These are phyloP conservation scores for Synanthedon myopaeformis DNA, from an alignment of 2,888 invertebrate genomes.

Conservation along the genomic window DNA sequence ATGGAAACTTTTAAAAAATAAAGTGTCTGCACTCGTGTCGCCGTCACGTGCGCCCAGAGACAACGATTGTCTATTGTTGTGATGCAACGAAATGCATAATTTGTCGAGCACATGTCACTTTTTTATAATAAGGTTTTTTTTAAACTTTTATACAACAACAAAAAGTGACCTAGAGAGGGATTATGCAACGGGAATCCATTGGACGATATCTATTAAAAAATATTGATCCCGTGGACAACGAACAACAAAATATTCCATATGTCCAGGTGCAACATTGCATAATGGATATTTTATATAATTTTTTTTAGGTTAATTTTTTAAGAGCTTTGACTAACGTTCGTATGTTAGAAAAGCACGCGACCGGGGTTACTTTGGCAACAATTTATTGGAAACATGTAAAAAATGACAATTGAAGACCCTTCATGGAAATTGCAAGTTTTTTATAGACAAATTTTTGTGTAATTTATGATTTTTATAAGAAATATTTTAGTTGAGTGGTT, in stretches of 20 bases:
- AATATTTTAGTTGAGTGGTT: too few relatives aligned
- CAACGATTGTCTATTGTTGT: slow-evolving; percentile 42
- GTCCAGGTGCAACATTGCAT: slow-evolving; percentile 58
- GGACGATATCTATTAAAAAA: slow-evolving; percentile 50
- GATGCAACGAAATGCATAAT: slow-evolving; percentile 65
- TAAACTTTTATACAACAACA: slow-evolving; percentile 12
- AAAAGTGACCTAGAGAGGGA: slow-evolving; percentile 59
- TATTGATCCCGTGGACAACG: slow-evolving; percentile 60
- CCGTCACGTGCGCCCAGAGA: slow-evolving; percentile 9
- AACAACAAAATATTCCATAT: slow-evolving; percentile 30
- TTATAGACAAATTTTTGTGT: too few relatives aligned
- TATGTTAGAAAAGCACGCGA: too few relatives aligned
- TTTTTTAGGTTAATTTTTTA: too few relatives aligned
- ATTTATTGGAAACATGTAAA: too few relatives aligned
- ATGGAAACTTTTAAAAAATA: slow-evolving; percentile 45
- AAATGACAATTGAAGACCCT: too few relatives aligned
- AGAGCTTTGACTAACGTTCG: too few relatives aligned
- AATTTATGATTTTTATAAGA: too few relatives aligned
- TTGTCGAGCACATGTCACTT: slow-evolving; percentile 63
- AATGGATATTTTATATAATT: slow-evolving; percentile 17
- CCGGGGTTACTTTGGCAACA: background rate
- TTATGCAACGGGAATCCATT: slow-evolving; percentile 54
- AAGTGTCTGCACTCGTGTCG: slow-evolving; percentile 42
- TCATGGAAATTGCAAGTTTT: slow-evolving; percentile 3
- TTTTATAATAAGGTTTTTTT: slow-evolving; percentile 25